Conservation (phyloP, 2,797 vertebrate species). For the Serranus cabrilla region DNA sequence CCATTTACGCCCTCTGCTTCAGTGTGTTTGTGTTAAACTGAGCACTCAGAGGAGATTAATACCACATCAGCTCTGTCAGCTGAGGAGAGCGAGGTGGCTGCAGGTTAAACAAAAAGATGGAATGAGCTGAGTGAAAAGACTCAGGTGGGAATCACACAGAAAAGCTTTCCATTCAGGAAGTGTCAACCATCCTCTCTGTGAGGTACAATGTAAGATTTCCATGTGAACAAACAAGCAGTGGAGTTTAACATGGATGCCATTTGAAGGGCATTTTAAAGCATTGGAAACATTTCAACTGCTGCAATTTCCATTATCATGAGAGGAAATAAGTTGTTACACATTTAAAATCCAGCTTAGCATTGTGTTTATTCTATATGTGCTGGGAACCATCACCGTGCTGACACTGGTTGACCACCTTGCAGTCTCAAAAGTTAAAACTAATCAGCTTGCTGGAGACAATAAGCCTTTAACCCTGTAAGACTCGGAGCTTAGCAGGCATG, state of each 20-base stretch:
- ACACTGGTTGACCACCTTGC: conserved; percentile 15
- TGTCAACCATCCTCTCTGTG: conserved; percentile 18
- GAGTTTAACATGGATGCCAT: background rate
- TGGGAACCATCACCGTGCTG: background rate
- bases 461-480: conserved; percentile 77
- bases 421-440: conserved; percentile 75
- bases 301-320: background rate
- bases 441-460: conserved; percentile 76
- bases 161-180: conserved; percentile 21
- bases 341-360: background rate
- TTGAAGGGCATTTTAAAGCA: background rate
- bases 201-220: conserved; percentile 7
- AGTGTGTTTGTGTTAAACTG: background rate
- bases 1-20: background rate
- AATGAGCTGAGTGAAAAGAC: conserved; percentile 29
- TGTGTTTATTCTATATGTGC: background rate
- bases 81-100: conserved; percentile 31
- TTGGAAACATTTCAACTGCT: background rate
- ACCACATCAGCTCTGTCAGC: conserved; percentile 46
- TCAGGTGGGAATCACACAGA: conserved; percentile 28
- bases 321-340: background rate
- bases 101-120: conserved; percentile 40
- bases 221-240: conserved; percentile 9
- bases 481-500: conserved; percentile 61
- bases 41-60: conserved; percentile 39